A percentile compares a stretch with the other conserved stretches of the same genome.
phyloP scores from a whole-genome alignment of 2,888 invertebrate genomes.

The Leptinotarsa peninsularis region DNA sequence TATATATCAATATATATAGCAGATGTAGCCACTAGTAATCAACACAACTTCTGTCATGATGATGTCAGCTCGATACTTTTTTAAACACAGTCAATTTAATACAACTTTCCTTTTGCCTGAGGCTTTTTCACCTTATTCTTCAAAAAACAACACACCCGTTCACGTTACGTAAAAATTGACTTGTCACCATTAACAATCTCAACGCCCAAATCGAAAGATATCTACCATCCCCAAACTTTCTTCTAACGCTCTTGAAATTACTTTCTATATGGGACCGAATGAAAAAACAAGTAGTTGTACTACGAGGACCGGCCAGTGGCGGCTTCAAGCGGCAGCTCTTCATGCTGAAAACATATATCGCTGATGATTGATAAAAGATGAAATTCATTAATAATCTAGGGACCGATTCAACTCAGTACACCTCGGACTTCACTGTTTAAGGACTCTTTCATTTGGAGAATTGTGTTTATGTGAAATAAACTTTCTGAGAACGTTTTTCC shows the following conservation, averaged over 20 bases:
- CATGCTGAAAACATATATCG: no score
- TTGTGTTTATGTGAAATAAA: no score
- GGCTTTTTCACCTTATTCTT: background rate
- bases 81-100: background rate
- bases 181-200: constrained; percentile 15
- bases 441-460: no score
- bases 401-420: no score
- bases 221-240: constrained; percentile 16
- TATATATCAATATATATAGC: no score
- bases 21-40: no score
- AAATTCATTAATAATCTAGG: no score
- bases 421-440: no score
- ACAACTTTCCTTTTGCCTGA: background rate
- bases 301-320: background rate
- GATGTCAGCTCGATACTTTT: constrained; percentile 2
- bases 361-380: no score
- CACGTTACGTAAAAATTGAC: constrained; percentile 9
- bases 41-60: background rate
- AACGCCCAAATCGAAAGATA: constrained; percentile 1
- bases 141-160: constrained; percentile 1
- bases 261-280: background rate
- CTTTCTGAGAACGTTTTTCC: no score
- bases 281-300: background rate
- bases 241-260: constrained; percentile 15
- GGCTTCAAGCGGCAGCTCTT: background rate